phyloP scores from a whole-genome alignment of 2,888 invertebrate genomes.

The Phragmatobia fuliginosa region DNA sequence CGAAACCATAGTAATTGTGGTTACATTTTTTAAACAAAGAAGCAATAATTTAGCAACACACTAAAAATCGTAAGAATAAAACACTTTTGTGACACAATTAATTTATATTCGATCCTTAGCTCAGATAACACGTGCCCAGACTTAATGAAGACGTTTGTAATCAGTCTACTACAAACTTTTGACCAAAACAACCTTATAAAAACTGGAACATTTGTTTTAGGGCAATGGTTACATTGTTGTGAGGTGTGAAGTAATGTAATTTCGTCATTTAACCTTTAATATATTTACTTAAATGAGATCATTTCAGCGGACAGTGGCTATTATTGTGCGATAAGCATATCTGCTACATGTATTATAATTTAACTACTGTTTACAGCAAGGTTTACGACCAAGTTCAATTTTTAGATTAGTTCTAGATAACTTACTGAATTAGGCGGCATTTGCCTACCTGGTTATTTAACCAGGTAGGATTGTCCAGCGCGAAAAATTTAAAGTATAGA shows the following conservation, averaged over 20 bases:
- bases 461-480: background rate
- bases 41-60: constrained; percentile 15
- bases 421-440: no score
- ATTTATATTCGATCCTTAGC: constrained; percentile 60
- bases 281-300: constrained; percentile 34
- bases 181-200: constrained; percentile 60
- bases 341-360: constrained; percentile 12
- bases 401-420: background rate
- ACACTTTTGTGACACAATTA: constrained; percentile 52
- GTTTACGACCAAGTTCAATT: background rate
- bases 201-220: constrained; percentile 51
- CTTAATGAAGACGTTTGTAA: constrained; percentile 64
- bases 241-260: constrained; percentile 60
- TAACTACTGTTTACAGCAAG: constrained; percentile 31
- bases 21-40: constrained; percentile 14
- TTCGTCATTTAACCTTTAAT: constrained; percentile 54
- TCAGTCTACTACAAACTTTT: constrained; percentile 58
- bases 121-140: constrained; percentile 54
- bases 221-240: constrained; percentile 53
- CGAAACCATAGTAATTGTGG: constrained; percentile 12
- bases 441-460: no score
- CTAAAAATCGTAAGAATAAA: constrained; percentile 26
- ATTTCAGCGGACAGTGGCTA: constrained; percentile 45
- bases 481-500: background rate
- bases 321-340: constrained; percentile 38